Evolutionary conservation across 2,797 vertebrate species (phyloP).

Genomic region (Danio kyathit): DNA sequence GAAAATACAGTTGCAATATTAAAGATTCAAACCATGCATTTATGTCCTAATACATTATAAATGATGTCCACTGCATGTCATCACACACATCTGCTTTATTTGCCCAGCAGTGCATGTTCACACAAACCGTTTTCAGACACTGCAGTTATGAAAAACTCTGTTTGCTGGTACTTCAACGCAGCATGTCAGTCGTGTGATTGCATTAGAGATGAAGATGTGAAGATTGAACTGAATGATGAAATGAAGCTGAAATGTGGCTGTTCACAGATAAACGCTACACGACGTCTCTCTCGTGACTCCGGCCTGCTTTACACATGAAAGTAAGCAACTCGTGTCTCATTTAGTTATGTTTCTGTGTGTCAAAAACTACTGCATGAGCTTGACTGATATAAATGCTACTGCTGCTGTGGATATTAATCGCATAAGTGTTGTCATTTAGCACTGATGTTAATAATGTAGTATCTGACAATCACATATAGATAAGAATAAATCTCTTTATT

Average conservation of each 20-base stretch:
- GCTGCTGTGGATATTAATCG: not conserved
- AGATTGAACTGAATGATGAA: slow-evolving; percentile 17
- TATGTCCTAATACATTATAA: too few species aligned
- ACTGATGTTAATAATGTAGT: not conserved
- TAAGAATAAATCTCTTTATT: not conserved
- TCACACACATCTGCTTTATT: too few species aligned
- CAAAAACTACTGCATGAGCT: not conserved
- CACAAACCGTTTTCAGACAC: not conserved
- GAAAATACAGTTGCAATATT: too few species aligned
- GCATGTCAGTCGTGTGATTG: not conserved
- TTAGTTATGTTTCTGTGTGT: not conserved
- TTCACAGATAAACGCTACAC: not conserved
- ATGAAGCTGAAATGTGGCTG: not conserved
- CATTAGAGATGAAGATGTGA: not conserved
- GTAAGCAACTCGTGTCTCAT: not conserved
- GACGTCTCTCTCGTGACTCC: not conserved
- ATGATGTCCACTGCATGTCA: too few species aligned
- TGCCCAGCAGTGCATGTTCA: not conserved
- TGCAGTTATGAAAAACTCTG: not conserved
- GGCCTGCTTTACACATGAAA: too few species aligned
- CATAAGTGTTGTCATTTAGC: not conserved
- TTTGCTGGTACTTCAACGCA: not conserved
- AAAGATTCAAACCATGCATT: too few species aligned
- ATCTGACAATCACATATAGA: not conserved
- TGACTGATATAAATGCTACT: not conserved